These are phyloP conservation scores for Myxocyprinus asiaticus DNA, from an alignment of 2,113 vertebrate genomes.

Conservation along the genomic window DNA sequence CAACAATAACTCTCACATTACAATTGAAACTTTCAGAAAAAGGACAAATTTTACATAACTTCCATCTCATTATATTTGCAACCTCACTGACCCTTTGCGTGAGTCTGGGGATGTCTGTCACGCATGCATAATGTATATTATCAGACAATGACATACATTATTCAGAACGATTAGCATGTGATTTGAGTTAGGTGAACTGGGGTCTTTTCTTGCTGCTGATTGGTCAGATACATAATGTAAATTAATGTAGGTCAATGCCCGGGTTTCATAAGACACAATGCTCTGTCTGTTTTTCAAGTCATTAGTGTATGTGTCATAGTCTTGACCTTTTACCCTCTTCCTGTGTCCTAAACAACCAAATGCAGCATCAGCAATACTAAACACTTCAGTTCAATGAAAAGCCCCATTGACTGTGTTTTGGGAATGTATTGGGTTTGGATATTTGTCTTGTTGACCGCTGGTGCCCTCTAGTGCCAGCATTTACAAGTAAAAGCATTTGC, in stretches of 20 bases:
- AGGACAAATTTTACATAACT: constrained; percentile 47
- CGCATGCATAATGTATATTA: constrained; percentile 51
- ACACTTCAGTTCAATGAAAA: background rate
- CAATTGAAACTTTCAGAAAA: constrained; percentile 34
- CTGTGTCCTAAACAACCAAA: constrained; percentile 26
- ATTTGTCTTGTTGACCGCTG: background rate
- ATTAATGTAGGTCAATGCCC: constrained; percentile 39
- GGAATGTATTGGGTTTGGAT: too few relatives aligned
- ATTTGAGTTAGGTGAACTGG: constrained; percentile 48
- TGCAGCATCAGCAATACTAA: background rate
- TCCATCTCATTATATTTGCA: constrained; percentile 37
- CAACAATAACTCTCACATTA: constrained; percentile 1
- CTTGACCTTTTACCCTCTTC: constrained; percentile 18
- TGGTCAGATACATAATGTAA: constrained; percentile 14
- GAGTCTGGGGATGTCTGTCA: constrained; percentile 36
- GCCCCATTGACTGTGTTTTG: background rate
- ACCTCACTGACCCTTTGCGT: constrained; percentile 34
- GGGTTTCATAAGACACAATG: constrained; percentile 45
- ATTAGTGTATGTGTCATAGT: constrained; percentile 2
- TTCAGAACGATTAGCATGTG: constrained; percentile 53
- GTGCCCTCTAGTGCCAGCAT: constrained; percentile 20
- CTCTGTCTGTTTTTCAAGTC: background rate
- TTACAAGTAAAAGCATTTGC: too few relatives aligned
- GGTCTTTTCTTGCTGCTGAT: constrained; percentile 22
- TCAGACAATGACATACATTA: constrained; percentile 52